Conservation (phyloP, 2,797 vertebrate genomes). For the Mormyrus proboscirostris region DNA sequence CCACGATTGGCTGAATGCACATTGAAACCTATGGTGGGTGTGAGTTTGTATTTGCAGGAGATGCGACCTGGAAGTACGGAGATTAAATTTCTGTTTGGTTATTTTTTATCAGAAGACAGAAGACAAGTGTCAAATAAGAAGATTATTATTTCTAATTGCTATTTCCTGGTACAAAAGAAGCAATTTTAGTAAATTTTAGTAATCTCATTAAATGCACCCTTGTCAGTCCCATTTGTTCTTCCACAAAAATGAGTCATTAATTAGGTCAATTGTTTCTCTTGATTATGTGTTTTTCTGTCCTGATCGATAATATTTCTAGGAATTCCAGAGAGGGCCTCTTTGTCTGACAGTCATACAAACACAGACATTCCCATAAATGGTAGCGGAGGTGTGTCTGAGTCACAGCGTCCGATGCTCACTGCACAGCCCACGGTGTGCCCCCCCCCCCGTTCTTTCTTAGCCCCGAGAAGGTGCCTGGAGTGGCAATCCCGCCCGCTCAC, state of each 20-base stretch:
- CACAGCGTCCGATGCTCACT: not conserved
- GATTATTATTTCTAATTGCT: not conserved
- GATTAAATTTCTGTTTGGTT: not conserved
- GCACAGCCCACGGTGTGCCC: not conserved
- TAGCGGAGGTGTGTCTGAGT: not conserved
- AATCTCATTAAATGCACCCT: not conserved
- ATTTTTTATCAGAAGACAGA: not conserved
- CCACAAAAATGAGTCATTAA: not conserved
- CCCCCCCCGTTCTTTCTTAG: not conserved
- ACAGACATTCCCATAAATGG: not conserved
- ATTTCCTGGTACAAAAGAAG: not conserved
- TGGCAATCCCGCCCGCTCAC: not conserved
- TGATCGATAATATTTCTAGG: not conserved
- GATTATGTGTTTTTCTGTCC: not conserved
- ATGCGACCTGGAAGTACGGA: not conserved
- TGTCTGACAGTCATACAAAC: not conserved
- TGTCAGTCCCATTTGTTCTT: not conserved
- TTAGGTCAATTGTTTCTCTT: not conserved
- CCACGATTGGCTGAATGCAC: not conserved
- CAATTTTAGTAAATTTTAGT: not conserved
- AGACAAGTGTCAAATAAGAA: not conserved
- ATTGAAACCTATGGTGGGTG: not conserved
- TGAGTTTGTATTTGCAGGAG: not conserved
- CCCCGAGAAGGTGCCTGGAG: not conserved
- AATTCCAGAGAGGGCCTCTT: not conserved